Evolutionary conservation across 2,797 vertebrate genomes (phyloP), one percentile per base, ranked within the genome.

Genomic region (Alauda arvensis): DNA sequence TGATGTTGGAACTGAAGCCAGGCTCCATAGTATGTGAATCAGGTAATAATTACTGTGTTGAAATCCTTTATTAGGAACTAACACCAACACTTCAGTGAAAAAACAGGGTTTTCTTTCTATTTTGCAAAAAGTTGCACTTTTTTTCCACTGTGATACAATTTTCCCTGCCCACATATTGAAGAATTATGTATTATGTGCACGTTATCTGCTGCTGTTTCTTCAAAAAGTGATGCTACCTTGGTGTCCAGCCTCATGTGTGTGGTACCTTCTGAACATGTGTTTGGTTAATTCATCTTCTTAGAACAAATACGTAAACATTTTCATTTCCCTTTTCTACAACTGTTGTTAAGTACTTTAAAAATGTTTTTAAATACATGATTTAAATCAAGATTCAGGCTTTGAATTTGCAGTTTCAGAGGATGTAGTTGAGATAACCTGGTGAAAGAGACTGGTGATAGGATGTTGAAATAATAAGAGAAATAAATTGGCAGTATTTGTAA

Each of bases 1-100:
- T 99, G 98, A 99, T 99, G 99, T 95, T 99, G 93, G 99, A 99
- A 89, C 97, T 99, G 81, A 99, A 98, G 93, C 99, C 99, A 0
- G 99, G 99, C 42, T 98, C 98, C 3, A 86, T 99, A 60, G 99
- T 99, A 75, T 99, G 99, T 34, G 99, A 99, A 96, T 99, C 99
- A 67, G 99, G 99, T 99, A 96, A 96, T 94, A 59, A 84, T 65
- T 84, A 37, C 69, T 81, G 7, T 14, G 7, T 72, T 81, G 37
- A 76, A 81, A 77, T 89, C 34, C 43, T 76, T 78, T 76, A 14
- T 72, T 74, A 78, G n/a, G 25, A 78, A 19, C 52, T 85, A 78
- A 43, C 45, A 69, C 45, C 31, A 63, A 49, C 18, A 61, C 49
- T 84, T 70, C 0, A 0, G 4, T 72, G 24, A 70, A 62, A 78